Conservation (phyloP, 2,888 invertebrate genomes). For the Lasioglossum figueresi region DNA sequence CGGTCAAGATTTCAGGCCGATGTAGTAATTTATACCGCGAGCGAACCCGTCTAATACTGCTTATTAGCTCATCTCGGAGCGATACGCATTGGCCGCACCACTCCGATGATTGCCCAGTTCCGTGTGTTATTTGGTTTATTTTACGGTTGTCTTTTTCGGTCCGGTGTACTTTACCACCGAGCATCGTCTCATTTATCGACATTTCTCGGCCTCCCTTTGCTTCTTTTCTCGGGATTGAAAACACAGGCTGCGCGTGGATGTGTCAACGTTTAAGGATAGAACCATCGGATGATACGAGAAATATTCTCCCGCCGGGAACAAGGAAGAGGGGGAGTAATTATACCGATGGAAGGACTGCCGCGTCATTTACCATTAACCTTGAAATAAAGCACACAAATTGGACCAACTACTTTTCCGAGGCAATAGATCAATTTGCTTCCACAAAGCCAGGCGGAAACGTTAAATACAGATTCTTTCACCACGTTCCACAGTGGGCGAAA, state of each 20-base stretch:
- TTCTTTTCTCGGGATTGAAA: background rate
- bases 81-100: slow-evolving; percentile 27
- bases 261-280: slow-evolving; percentile 17
- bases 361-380: slow-evolving; percentile 19
- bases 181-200: slow-evolving; percentile 19
- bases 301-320: background rate
- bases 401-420: background rate
- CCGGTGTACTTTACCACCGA: slow-evolving; percentile 16
- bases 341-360: background rate
- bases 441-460: background rate
- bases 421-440: background rate
- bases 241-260: background rate
- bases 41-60: slow-evolving; percentile 53
- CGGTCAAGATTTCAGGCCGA: slow-evolving; percentile 33
- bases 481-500: too few species aligned
- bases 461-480: background rate
- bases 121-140: slow-evolving; percentile 36
- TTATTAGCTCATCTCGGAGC: slow-evolving; percentile 55
- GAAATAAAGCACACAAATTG: slow-evolving; percentile 4
- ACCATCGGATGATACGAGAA: background rate
- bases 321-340: background rate
- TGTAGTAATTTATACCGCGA: slow-evolving; percentile 46
- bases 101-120: slow-evolving; percentile 60
- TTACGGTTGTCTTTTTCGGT: background rate
- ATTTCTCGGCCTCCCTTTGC: background rate